These are phyloP conservation scores for Nixonia krombeini DNA, from an alignment of 1,140 invertebrate genomes.

Conservation along the genomic window DNA sequence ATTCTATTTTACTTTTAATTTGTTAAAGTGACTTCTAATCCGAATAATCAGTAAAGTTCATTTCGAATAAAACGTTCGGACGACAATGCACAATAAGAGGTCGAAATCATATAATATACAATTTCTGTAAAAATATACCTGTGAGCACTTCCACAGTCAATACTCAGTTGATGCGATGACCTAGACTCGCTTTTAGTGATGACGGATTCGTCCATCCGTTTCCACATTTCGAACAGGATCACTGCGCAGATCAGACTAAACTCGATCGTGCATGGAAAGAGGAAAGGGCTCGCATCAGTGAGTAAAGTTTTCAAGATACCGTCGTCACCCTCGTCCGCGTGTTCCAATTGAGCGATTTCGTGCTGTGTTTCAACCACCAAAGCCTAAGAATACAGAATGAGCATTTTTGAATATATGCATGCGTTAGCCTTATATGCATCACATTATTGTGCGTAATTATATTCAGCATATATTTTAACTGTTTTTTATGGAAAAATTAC, in stretches of 20 bases:
- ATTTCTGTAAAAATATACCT: slow-evolving; percentile 49
- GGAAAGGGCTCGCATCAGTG: slow-evolving; percentile 85
- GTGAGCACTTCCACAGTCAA: slow-evolving; percentile 91
- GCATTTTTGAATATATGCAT: background rate
- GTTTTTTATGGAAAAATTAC: slow-evolving; percentile 31
- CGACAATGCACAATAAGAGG: no score
- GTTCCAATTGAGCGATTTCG: slow-evolving; percentile 78
- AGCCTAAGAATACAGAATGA: slow-evolving; percentile 57
- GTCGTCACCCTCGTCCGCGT: slow-evolving; percentile 70
- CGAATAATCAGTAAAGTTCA: no score
- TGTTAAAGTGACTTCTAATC: no score
- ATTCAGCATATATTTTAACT: background rate
- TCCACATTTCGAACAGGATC: slow-evolving; percentile 89
- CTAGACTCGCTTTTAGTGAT: slow-evolving; percentile 58
- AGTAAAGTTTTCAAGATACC: slow-evolving; percentile 78
- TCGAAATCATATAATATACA: background rate
- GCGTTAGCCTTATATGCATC: background rate
- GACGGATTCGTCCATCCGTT: slow-evolving; percentile 72
- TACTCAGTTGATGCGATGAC: slow-evolving; percentile 83
- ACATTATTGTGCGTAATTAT: background rate
- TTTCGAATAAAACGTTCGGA: no score
- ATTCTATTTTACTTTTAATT: no score
- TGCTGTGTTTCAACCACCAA: slow-evolving; percentile 85
- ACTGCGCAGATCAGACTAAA: slow-evolving; percentile 89
- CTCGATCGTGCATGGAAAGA: slow-evolving; percentile 93